phyloP scores from a whole-genome alignment of 2,797 vertebrate species.

The Acrossocheilus wenchowensis region DNA sequence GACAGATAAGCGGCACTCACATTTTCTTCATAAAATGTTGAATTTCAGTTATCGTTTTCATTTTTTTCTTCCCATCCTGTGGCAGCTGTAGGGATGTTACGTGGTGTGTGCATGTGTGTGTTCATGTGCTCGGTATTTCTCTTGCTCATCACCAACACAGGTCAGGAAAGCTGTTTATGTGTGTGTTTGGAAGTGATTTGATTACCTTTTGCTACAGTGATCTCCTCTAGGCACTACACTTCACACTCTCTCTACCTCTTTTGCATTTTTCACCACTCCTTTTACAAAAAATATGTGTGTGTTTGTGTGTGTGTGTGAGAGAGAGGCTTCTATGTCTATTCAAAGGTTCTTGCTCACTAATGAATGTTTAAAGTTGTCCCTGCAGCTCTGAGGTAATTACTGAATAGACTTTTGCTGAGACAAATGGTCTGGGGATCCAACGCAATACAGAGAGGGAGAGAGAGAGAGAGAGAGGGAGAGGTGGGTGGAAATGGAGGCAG shows the following conservation, averaged over 20 bases:
- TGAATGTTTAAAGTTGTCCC: constrained; percentile 59
- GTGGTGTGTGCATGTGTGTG: constrained; percentile 3
- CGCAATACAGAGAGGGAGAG: background rate
- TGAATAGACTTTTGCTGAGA: constrained; percentile 49
- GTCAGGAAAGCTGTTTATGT: constrained; percentile 8
- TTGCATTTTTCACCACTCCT: constrained; percentile 8
- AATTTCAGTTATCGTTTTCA: background rate
- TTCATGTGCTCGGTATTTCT: background rate
- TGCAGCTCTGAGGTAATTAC: constrained; percentile 60
- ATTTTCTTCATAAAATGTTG: background rate
- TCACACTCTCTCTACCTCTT: background rate
- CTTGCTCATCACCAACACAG: constrained; percentile 1
- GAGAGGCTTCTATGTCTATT: constrained; percentile 6
- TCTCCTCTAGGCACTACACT: constrained; percentile 12
- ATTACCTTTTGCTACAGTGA: constrained; percentile 22
- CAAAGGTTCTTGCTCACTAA: constrained; percentile 17
- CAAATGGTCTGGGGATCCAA: constrained; percentile 31
- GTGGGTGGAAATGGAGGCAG: constrained; percentile 24
- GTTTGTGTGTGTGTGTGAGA: background rate
- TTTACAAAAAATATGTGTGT: background rate
- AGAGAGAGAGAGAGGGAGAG: constrained; percentile 41
- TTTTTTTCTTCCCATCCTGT: background rate
- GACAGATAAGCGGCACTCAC: background rate
- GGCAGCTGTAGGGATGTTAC: background rate
- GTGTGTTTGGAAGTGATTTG: constrained; percentile 33